Base-by-base conservation (phyloP, 1,140 invertebrate genomes). In the Aphelinus atriplicis region DNA sequence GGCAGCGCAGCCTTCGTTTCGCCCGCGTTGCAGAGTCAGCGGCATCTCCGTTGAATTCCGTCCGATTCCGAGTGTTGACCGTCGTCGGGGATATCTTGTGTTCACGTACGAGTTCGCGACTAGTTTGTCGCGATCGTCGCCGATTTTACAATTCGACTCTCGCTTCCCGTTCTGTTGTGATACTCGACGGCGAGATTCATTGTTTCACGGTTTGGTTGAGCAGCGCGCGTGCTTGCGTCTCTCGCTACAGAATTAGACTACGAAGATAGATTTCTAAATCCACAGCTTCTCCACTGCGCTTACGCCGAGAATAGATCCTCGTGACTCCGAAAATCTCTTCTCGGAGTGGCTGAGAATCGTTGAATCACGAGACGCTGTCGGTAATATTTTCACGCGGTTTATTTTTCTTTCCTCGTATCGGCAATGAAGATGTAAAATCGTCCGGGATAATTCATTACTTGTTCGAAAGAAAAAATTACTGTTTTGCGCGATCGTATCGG, bases 261-360 rank as follows among this genome's bases (percentile, higher is more conserved):
- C 69, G 1, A 66, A 76, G 58, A 71, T 72, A 61, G 57, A 76
- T 62, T 76, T 76, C 75, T 76, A 76, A 76, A 71, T 76, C 45
- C 55, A 66, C 65, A 10, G 46, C 68, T 70, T 70, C 62, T 51
- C 26, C 10, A 7, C 56, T 71, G 26, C 55, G 62, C 68, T 71
- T 71, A 10, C 46, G 45, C 56, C 50, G 56, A 46, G 71, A 76
- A 76, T 71, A 71, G 68, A 71, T 51, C 1, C 61, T 69, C 61
- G 67, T 61, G 74, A 66, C 48, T 71, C n/a, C 42, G 26, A 55
- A 76, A 76, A 76, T 53, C 66, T 75, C 51, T 26, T 67, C 65
- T 58, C 9, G 53, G 65, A 70, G 70, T 26, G 26, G 26, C 57
- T 42, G 58, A 65, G 58, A 57, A 67, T 53, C 48, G 47, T 7